Conservation (phyloP, 2,888 invertebrate species). For the Cheilosia variabilis region DNA sequence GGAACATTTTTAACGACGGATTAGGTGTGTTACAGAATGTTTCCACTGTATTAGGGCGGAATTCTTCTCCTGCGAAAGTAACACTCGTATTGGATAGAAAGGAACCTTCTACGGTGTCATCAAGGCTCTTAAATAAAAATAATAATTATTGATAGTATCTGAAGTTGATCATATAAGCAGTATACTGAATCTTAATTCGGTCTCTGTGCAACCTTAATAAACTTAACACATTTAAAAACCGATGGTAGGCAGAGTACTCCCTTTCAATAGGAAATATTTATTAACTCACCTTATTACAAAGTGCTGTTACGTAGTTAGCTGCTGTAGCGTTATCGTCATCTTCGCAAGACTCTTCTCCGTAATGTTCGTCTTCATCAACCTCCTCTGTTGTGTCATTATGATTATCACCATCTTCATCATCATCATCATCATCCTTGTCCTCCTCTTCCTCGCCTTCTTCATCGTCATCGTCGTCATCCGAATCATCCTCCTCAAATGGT, state of each 20-base stretch:
- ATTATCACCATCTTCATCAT: conserved; percentile 82
- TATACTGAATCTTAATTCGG: neutral
- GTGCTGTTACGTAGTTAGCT: conserved; percentile 57
- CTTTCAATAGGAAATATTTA: neutral
- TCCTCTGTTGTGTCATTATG: conserved; percentile 82
- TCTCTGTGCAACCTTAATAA: too few species aligned
- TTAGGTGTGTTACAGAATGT: conserved; percentile 80
- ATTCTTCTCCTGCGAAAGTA: conserved; percentile 62
- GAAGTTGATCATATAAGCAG: neutral
- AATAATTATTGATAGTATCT: neutral
- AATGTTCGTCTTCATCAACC: conserved; percentile 79
- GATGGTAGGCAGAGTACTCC: too few species aligned
- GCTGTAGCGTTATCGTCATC: conserved; percentile 78
- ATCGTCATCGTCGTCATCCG: conserved; percentile 86
- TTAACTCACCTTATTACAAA: conserved; percentile 50
- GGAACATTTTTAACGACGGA: conserved; percentile 81
- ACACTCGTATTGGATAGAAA: conserved; percentile 76
- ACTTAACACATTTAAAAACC: too few species aligned
- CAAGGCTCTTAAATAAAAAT: conserved; percentile 16
- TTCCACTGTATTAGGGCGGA: conserved; percentile 78
- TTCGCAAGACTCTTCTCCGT: conserved; percentile 79
- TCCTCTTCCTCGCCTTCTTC: conserved; percentile 80
- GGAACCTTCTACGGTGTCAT: conserved; percentile 75
- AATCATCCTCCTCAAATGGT: conserved; percentile 86
- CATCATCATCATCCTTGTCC: conserved; percentile 84